These are phyloP conservation scores for Dicranocentrus wangi DNA, from an alignment of 2,888 invertebrate species.

Conservation along the genomic window DNA sequence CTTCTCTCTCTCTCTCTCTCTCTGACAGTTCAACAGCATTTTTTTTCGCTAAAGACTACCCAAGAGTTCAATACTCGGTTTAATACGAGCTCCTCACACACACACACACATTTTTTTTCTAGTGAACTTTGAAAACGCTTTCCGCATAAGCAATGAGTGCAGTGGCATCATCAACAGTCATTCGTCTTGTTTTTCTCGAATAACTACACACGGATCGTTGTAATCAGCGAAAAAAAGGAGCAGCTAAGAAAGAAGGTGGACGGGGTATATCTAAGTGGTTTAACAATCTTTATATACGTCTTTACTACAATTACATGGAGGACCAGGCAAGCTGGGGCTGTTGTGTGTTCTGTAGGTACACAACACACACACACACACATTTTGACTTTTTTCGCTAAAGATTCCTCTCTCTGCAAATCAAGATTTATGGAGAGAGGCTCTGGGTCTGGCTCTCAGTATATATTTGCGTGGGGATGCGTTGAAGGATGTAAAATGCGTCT, in stretches of 20 bases:
- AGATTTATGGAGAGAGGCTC: slow-evolving; percentile 12
- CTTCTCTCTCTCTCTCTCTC: background rate
- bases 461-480: slow-evolving; percentile 3
- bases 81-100: slow-evolving; percentile 38
- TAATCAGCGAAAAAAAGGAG: slow-evolving; percentile 7
- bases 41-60: slow-evolving; percentile 4
- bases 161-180: slow-evolving; percentile 23
- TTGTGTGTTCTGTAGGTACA: background rate
- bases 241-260: background rate
- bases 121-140: background rate
- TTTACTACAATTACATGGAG: no score
- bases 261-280: no score
- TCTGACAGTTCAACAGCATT: slow-evolving; percentile 34
- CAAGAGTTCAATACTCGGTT: slow-evolving; percentile 70
- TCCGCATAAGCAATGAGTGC: slow-evolving; percentile 30
- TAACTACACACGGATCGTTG: slow-evolving; percentile 13
- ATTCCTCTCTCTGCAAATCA: slow-evolving; percentile 31
- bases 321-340: no score
- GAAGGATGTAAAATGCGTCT: background rate
- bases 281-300: no score
- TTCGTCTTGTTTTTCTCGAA: slow-evolving; percentile 33
- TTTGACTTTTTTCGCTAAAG: slow-evolving; percentile 25
- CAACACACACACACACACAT: background rate
- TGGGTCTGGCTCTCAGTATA: slow-evolving; percentile 1
- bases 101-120: slow-evolving; percentile 16